Base-by-base conservation (phyloP, 2,888 invertebrate species). In the Euproctis similis region DNA sequence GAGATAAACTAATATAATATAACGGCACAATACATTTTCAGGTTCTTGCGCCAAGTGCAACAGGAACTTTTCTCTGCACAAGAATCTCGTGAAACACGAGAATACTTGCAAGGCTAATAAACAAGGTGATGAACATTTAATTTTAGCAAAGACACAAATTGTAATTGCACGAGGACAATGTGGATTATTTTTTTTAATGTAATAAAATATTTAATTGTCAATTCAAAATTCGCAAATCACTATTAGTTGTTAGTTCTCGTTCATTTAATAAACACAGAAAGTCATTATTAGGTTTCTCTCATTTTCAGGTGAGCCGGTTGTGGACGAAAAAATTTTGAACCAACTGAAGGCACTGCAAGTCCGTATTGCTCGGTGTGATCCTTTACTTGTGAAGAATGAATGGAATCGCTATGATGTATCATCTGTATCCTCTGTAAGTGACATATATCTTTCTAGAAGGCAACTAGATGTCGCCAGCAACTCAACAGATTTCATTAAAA, bases 41-140 rank as follows among this genome's bases (percentile, higher is more conserved):
- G 76, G 68, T 1, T 67, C 63, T 34, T 77, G 76, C 31, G 4
- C 17, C 0, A 63, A 63, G 4, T 77, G 77, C 31, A 52, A 37
- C 0, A 48, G 51, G 1, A 34, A 9, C 1, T 75, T 63, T 28
- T 20, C 43, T 0, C 31, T 62, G 0, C 18, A 54, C 18, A 69
- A 53, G 30, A 58, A 58, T 13, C 40, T 65, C 0, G 36, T 33
- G 7, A 58, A 55, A 16, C 77, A 77, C 27, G 61, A 68, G 23
- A 36, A 21, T 0, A 29, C 10, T 0, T 73, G 72, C 20, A 46
- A 30, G 0, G 31, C 36, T 1, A 62, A 34, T 28, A 64, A 39
- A 18, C 64, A 56, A 51, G 46, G 71, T 71, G 19, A 21, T 5
- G 11, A 11, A 21, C 10, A 8, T 21, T 19, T 21, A 9, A 21